Evolutionary conservation across 2,888 invertebrate species (phyloP), one percentile per base, ranked within the genome.

Genomic region (Archips crataeganus): DNA sequence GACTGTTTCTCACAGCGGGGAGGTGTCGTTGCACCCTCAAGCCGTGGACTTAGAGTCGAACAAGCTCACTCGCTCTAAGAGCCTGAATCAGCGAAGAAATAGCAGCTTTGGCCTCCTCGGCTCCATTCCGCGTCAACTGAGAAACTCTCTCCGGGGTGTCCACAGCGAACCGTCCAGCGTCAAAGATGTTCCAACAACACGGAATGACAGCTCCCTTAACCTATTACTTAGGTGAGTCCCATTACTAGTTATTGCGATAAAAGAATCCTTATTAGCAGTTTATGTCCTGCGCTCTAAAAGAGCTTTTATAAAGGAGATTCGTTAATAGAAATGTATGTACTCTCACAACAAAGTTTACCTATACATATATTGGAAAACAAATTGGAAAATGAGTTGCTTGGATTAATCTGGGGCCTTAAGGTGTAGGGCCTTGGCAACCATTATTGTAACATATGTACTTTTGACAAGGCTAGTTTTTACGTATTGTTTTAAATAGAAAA

Each of bases 71-170:
- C 88, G 94, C 70, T 94, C 94, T 61, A 94, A 93, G 84, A 94
- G 94, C 81, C 86, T 94, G 75, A 94, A 92, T 81, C 94, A 93
- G 80, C 89, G 93, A 71, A 91, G 93, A 82, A 93, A 91, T 80
- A 94, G 93, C 82, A 93, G 95, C 69, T 87, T 86, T 73, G 95
- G 95, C 77, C 88, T 96, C 51, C 89, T 95, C 77, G 94, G 93
- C 72, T 91, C 95, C 51, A 90, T 95, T 79, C 95, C 95, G 77
- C 91, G 92, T 82, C 95, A 94, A 80, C 90, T 95, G 79, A 88
- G 94, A 77, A 89, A 92, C 76, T 95, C 95, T 61, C 90, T 95
- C 74, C 91, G 95, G 67, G 95, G 90, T 62, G 89, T 95, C 81
- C 86, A 94, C 83, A 91, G 95, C 83, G 88, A 95, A 86, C 92